phyloP scores from a whole-genome alignment of 2,888 invertebrate species.

The Lasioglossum figueresi region DNA sequence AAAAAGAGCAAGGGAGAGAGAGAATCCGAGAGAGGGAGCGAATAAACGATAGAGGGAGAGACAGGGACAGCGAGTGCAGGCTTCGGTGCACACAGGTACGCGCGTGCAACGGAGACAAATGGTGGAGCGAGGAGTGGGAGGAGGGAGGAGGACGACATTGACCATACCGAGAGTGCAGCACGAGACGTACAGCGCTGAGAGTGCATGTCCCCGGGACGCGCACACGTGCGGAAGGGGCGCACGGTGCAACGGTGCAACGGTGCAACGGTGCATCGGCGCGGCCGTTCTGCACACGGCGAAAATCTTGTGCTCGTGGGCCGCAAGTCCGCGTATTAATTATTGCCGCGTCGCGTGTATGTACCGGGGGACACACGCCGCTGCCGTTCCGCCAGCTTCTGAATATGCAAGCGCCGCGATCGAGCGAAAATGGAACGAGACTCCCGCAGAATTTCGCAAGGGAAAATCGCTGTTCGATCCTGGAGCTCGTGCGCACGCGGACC shows the following conservation, averaged over 20 bases:
- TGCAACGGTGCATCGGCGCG: conserved; percentile 53
- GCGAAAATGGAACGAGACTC: conserved; percentile 2
- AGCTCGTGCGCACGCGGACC: background rate
- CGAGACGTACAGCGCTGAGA: conserved; percentile 49
- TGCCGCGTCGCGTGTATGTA: conserved; percentile 42
- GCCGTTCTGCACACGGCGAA: conserved; percentile 33
- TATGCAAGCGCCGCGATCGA: conserved; percentile 20
- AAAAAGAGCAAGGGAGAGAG: background rate
- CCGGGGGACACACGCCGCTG: conserved; percentile 23
- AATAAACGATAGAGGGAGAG: conserved; percentile 7
- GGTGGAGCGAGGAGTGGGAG: background rate
- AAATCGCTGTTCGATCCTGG: background rate
- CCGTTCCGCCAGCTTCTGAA: conserved; percentile 30
- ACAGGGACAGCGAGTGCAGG: background rate
- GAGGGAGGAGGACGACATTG: conserved; percentile 53
- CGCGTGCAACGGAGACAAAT: conserved; percentile 46
- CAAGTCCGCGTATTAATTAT: conserved; percentile 58
- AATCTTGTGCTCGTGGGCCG: conserved; percentile 41
- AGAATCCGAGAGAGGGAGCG: background rate
- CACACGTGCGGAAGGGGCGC: conserved; percentile 48
- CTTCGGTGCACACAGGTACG: conserved; percentile 10
- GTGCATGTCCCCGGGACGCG: conserved; percentile 45
- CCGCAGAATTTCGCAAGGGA: background rate
- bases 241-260: conserved; percentile 50
- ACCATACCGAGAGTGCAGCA: conserved; percentile 51